These are phyloP conservation scores for Thaumatotibia leucotreta DNA, from an alignment of 1,140 invertebrate species.

Conservation along the genomic window DNA sequence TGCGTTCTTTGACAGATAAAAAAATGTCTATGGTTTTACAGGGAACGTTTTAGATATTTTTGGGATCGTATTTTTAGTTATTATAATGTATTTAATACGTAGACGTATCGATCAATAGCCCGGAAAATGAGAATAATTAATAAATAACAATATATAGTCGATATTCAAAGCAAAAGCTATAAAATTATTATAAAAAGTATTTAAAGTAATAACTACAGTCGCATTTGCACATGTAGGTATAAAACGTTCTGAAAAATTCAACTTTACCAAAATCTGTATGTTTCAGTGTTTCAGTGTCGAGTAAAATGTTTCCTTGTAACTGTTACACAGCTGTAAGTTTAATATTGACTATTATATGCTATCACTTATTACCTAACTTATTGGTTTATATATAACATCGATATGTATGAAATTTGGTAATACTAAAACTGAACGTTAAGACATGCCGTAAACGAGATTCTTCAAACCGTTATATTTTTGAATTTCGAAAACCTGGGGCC, in stretches of 20 bases:
- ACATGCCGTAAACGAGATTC: constrained; percentile 10
- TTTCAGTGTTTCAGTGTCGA: neutral
- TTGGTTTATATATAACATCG: constrained; percentile 66
- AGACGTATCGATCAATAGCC: neutral
- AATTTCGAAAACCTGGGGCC: constrained; percentile 24
- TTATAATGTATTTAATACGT: too few relatives aligned
- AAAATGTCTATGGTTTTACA: neutral
- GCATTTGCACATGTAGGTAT: neutral
- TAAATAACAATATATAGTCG: constrained; percentile 20
- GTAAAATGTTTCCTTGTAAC: constrained; percentile 36
- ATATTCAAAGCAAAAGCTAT: constrained; percentile 15
- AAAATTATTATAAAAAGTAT: neutral
- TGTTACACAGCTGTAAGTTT: constrained; percentile 66
- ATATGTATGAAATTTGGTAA: constrained; percentile 71
- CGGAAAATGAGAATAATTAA: constrained; percentile 14
- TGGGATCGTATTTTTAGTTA: neutral
- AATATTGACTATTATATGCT: constrained; percentile 70
- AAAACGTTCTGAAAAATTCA: constrained; percentile 6
- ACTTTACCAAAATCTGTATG: neutral
- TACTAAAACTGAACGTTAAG: constrained; percentile 49
- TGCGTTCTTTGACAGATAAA: neutral
- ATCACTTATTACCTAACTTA: constrained; percentile 56
- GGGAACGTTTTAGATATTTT: too few relatives aligned
- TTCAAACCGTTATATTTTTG: constrained; percentile 25
- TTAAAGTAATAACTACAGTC: neutral